Conservation (phyloP, 1,140 invertebrate species). For the Drosophila varians region DNA sequence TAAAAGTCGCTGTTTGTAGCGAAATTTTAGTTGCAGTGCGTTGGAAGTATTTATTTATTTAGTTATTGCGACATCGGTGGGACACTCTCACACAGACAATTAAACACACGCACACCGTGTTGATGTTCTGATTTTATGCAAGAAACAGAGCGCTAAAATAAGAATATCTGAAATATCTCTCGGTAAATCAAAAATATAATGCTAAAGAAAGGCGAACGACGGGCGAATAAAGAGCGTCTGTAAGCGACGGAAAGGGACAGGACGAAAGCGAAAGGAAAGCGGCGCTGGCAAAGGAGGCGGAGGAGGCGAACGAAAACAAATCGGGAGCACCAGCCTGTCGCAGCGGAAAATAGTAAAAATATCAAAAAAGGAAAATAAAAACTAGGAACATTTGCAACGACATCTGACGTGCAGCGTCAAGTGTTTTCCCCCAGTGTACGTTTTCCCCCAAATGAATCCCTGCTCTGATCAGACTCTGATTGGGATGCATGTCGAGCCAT, state of each 20-base stretch:
- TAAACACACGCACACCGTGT: slow-evolving; percentile 24
- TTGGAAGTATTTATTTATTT: slow-evolving; percentile 19
- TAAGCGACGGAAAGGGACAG: slow-evolving; percentile 9
- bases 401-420: slow-evolving; percentile 54
- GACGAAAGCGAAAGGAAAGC: slow-evolving; percentile 7
- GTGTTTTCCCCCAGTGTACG: slow-evolving; percentile 37
- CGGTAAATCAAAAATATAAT: slow-evolving; percentile 48
- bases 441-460: slow-evolving; percentile 4
- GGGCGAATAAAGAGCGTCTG: slow-evolving; percentile 10
- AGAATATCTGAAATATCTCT: slow-evolving; percentile 38
- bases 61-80: slow-evolving; percentile 46
- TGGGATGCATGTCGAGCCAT: slow-evolving; percentile 30
- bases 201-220: slow-evolving; percentile 41
- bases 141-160: slow-evolving; percentile 49
- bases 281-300: background rate
- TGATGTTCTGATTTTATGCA: slow-evolving; percentile 44
- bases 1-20: slow-evolving; percentile 12
- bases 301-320: slow-evolving; percentile 6
- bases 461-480: background rate
- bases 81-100: slow-evolving; percentile 16
- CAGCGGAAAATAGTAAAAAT: slow-evolving; percentile 33
- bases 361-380: slow-evolving; percentile 15
- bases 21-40: slow-evolving; percentile 28
- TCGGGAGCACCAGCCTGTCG: slow-evolving; percentile 16
- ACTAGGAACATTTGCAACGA: slow-evolving; percentile 9